phyloP scores from a whole-genome alignment of 2,888 invertebrate species.

The Harpalus rubripes region DNA sequence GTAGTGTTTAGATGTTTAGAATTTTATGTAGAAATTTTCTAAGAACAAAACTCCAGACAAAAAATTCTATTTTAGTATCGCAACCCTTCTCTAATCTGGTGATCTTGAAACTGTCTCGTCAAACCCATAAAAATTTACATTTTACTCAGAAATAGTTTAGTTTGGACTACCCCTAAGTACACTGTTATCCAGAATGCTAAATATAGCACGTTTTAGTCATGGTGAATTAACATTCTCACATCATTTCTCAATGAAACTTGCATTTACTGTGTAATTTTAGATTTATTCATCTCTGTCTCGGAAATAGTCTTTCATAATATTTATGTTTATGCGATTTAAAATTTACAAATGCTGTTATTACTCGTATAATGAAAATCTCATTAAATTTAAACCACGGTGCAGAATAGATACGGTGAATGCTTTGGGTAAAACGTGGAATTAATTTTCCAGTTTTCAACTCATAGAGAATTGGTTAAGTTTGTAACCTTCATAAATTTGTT shows the following conservation, averaged over 20 bases:
- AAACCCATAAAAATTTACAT: background rate
- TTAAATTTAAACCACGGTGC: too few relatives aligned
- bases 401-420: too few relatives aligned
- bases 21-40: background rate
- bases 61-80: background rate
- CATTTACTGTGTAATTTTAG: background rate
- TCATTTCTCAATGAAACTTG: background rate
- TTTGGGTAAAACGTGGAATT: too few relatives aligned
- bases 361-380: too few relatives aligned
- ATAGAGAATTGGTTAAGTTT: too few relatives aligned
- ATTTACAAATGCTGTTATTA: too few relatives aligned
- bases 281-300: background rate
- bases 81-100: conserved; percentile 9
- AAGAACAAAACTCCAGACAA: background rate
- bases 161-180: background rate
- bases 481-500: too few relatives aligned
- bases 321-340: background rate
- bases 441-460: too few relatives aligned
- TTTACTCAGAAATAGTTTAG: conserved; percentile 3
- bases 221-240: background rate
- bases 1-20: background rate
- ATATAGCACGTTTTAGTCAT: background rate
- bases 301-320: background rate
- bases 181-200: background rate
- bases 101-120: background rate